These are phyloP conservation scores for Tragopan temminckii DNA, from an alignment of 2,797 vertebrate species.

Conservation along the genomic window DNA sequence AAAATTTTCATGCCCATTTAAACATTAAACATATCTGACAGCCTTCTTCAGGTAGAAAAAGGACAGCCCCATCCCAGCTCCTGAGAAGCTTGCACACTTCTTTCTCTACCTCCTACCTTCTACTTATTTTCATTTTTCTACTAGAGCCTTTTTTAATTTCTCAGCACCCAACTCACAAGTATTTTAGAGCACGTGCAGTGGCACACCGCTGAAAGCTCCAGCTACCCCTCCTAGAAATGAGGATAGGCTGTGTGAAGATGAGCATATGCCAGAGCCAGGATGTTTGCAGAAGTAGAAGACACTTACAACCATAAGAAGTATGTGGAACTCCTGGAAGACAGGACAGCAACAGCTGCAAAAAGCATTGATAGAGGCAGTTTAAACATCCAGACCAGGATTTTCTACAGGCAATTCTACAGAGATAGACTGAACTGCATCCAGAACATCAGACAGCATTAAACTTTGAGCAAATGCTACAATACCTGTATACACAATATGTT, in stretches of 20 bases:
- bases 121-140: not conserved
- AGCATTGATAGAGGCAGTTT: not conserved
- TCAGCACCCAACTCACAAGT: not conserved
- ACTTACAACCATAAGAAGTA: not conserved
- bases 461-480: not conserved
- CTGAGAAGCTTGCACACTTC: not conserved
- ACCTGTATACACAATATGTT: not conserved
- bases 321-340: not conserved
- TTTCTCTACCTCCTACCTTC: not conserved
- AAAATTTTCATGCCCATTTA: not conserved
- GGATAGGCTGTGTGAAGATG: not conserved
- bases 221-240: not conserved
- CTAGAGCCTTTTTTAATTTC: not conserved
- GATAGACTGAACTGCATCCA: not conserved
- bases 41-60: not conserved
- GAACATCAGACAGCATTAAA: not conserved
- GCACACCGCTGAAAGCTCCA: not conserved
- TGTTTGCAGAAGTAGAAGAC: not conserved
- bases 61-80: not conserved
- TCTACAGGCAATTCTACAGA: not conserved
- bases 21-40: not conserved
- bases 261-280: not conserved
- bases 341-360: not conserved
- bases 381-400: not conserved
- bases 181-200: not conserved